A percentile compares a stretch with the other conserved stretches of the same genome.
Conservation (phyloP, 2,113 vertebrate genomes). For the Istiophorus platypterus region DNA sequence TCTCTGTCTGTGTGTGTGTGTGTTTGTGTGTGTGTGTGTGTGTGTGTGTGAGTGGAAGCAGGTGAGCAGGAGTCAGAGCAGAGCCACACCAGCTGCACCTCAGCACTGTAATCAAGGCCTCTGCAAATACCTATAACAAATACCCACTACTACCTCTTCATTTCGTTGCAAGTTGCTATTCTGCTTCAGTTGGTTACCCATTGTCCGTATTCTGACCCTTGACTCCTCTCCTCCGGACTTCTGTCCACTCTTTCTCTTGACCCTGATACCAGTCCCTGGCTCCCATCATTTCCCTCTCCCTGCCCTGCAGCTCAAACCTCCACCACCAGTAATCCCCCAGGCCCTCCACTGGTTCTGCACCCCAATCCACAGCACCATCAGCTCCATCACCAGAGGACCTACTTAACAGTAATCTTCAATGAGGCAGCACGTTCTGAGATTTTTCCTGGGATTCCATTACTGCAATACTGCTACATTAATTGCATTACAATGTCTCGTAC, state of each 20-base stretch:
- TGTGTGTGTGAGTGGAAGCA: background rate
- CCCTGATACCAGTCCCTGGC: background rate
- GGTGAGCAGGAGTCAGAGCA: constrained; percentile 6
- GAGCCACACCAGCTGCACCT: background rate
- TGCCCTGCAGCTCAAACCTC: background rate
- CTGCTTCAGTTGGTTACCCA: background rate
- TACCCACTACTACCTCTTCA: background rate
- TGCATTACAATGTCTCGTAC: constrained; percentile 13
- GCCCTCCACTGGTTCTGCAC: background rate
- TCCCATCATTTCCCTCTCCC: background rate
- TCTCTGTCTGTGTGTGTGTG: background rate
- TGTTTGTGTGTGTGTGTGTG: background rate
- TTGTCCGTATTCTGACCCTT: background rate
- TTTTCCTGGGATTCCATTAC: background rate
- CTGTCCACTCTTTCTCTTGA: background rate
- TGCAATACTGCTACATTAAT: background rate
- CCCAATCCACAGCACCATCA: background rate
- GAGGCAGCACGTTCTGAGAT: background rate
- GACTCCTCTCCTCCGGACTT: background rate
- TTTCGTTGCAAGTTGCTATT: background rate
- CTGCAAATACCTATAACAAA: background rate
- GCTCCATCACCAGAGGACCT: background rate
- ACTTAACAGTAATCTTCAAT: background rate
- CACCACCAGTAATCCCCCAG: background rate
- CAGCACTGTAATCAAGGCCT: constrained; percentile 9